Evolutionary conservation across 2,888 invertebrate genomes (phyloP).

Genomic region (Ariolimax columbianus): DNA sequence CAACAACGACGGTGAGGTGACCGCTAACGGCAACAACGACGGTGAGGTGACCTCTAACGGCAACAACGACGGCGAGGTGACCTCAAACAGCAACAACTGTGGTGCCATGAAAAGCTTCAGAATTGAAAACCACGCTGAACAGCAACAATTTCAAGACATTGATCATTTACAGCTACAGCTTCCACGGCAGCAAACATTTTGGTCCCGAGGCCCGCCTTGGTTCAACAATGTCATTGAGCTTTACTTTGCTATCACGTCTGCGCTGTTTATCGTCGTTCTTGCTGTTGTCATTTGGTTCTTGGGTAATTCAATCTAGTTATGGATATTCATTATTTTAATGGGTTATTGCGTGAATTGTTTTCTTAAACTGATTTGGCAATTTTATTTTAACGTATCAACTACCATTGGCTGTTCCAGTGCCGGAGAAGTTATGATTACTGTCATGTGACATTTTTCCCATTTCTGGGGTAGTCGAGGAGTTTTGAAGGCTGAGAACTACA

Average conservation of each 20-base stretch:
- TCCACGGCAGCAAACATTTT: background rate
- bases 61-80: slow-evolving; percentile 5
- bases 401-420: no score
- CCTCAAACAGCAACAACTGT: slow-evolving; percentile 29
- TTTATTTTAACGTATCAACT: no score
- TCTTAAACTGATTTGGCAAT: no score
- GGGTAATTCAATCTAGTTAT: background rate
- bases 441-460: no score
- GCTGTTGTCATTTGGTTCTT: slow-evolving; percentile 28
- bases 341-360: no score
- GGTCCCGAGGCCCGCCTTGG: background rate
- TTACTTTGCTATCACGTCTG: background rate
- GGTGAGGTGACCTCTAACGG: background rate
- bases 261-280: background rate
- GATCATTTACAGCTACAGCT: background rate
- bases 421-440: no score
- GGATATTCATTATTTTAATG: background rate
- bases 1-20: background rate
- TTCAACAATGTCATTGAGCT: background rate
- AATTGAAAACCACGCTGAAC: slow-evolving; percentile 29
- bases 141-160: slow-evolving; percentile 15
- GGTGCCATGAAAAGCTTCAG: background rate
- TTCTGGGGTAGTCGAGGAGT: no score
- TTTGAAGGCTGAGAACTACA: no score
- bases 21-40: background rate